Conservation (phyloP, 2,113 vertebrate genomes). For the Ibidorhyncha struthersii region DNA sequence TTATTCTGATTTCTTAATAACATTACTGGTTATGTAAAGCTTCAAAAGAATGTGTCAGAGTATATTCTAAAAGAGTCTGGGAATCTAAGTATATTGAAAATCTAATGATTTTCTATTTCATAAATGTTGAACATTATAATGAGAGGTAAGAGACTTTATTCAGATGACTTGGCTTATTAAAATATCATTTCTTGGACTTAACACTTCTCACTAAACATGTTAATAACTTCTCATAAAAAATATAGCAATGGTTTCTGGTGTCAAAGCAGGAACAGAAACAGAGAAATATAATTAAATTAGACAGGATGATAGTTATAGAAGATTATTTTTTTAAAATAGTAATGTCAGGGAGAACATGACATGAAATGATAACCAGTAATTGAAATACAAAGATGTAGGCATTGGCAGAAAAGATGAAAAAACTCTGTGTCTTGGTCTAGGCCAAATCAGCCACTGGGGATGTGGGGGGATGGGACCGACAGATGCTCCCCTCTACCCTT, state of each 20-base stretch:
- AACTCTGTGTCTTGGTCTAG: too few relatives aligned
- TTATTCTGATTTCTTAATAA: constrained; percentile 13
- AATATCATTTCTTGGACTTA: background rate
- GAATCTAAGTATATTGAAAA: background rate
- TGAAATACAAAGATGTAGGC: background rate
- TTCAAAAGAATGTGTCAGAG: background rate
- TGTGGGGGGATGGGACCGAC: too few relatives aligned
- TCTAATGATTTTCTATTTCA: background rate
- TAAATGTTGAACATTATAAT: background rate
- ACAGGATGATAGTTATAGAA: background rate
- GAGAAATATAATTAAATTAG: constrained; percentile 13
- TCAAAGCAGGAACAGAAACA: background rate
- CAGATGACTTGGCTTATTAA: background rate
- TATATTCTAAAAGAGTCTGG: background rate
- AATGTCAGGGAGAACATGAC: background rate
- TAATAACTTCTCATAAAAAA: background rate
- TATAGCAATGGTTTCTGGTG: background rate
- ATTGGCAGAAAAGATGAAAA: background rate
- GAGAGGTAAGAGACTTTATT: background rate
- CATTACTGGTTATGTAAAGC: background rate
- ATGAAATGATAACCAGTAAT: background rate
- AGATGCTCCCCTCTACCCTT: too few relatives aligned
- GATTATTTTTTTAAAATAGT: background rate
- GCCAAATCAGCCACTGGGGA: too few relatives aligned
- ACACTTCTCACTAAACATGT: background rate